Base-by-base conservation (phyloP, 2,113 vertebrate genomes). In the Crotalus viridis region DNA sequence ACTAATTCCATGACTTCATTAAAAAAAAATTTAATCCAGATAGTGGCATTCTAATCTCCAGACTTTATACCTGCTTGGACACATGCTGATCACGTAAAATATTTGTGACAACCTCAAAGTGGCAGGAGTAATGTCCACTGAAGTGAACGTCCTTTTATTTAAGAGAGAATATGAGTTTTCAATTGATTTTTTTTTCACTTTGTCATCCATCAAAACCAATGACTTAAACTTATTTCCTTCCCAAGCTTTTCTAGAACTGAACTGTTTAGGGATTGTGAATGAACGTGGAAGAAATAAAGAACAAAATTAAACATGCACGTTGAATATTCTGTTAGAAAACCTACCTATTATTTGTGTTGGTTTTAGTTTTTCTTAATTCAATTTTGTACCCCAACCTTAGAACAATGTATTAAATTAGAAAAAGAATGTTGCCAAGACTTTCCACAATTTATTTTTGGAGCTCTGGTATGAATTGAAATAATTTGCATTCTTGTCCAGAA, bases 131-230 rank as follows among this genome's bases (percentile, higher is more conserved):
- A 92, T 92, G 87, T 64, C 59, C 8, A 7, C 28, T 88, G 33
- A 26, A 89, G 57, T 89, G 91, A 74, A 89, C n/a, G 24, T 74
- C 51, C 24, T 92, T 92, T 81, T 92, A 89, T 89, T 88, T 89
- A 92, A 89, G 51, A 56, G 24, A 74, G 61, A 81, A 54, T 56
- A 88, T 92, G 51, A 92, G 87, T 89, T 89, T 89, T 74, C 87
- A 88, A 92, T 92, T 74, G 48, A 89, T 92, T 81, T 89, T 74
- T 51, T 86, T 91, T 33, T 1, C 8, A 43, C n/a, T 81, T 89
- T 92, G 33, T 81, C 87, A 92, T 92, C 91, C 91, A 56, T 89
- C 87, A 89, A 89, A 89, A 89, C n/a, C 33, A 81, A 92, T 89
- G 87, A 92, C 13, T 69, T 87, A 92, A 92, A 92, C 33, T 46